These are phyloP conservation scores for Alentia gelatinosa DNA, from an alignment of 2,888 invertebrate genomes.

Conservation along the genomic window DNA sequence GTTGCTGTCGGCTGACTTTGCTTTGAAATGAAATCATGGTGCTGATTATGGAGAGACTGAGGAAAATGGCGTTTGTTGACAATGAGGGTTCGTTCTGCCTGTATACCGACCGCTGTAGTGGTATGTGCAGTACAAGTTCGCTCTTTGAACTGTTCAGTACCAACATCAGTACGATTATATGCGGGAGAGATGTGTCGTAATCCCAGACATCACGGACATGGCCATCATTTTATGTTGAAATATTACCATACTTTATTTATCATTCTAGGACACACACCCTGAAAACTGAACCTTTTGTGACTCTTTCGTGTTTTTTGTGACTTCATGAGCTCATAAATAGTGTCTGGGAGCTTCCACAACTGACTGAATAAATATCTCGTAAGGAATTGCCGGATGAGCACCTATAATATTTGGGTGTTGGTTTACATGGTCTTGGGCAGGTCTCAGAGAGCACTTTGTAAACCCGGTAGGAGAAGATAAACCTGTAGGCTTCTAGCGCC, in stretches of 20 bases:
- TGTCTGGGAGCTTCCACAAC: background rate
- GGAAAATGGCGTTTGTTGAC: background rate
- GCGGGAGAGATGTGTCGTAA: no score
- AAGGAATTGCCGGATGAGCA: background rate
- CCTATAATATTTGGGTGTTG: background rate
- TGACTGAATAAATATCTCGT: constrained; percentile 10
- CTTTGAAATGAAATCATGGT: background rate
- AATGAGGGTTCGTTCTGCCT: no score
- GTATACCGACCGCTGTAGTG: no score
- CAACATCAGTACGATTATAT: background rate
- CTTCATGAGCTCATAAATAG: background rate
- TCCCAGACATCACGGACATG: no score
- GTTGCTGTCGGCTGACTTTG: background rate
- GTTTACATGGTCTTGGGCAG: background rate
- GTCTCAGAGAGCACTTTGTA: background rate
- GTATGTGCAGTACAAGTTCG: no score
- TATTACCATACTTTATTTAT: background rate
- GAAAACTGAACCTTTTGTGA: background rate
- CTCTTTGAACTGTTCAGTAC: background rate
- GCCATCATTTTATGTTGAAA: background rate
- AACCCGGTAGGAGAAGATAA: background rate
- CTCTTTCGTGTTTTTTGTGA: background rate
- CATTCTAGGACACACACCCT: background rate
- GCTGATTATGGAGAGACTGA: background rate
- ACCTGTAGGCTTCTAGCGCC: background rate